Conservation (phyloP, 2,888 invertebrate genomes). For the Melanotus villosus region DNA sequence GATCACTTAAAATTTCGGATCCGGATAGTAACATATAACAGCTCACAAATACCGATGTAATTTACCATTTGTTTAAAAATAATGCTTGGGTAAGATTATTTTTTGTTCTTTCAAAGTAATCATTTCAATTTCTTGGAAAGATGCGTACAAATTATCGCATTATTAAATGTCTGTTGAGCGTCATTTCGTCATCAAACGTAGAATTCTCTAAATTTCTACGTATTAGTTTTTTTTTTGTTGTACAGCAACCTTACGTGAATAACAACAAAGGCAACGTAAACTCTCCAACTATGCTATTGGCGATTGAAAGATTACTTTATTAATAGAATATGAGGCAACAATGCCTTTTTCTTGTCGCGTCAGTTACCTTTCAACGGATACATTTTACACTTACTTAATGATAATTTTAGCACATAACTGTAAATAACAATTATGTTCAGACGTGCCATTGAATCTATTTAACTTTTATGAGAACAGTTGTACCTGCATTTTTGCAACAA, state of each 20-base stretch:
- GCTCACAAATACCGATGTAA: conserved; percentile 22
- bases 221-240: not conserved
- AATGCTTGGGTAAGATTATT: conserved; percentile 13
- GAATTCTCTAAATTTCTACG: conserved; percentile 2
- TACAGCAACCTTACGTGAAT: not conserved
- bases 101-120: conserved; percentile 10
- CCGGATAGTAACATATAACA: conserved; percentile 51
- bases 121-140: conserved; percentile 10
- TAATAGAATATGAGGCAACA: conserved; percentile 15
- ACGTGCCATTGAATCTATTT: not conserved
- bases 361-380: not conserved
- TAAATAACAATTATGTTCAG: not conserved
- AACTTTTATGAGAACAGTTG: not conserved
- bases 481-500: not conserved
- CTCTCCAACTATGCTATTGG: not conserved
- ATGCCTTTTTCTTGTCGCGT: not conserved
- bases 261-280: not conserved
- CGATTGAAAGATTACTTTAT: conserved; percentile 1
- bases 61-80: conserved; percentile 33
- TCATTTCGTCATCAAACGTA: not conserved
- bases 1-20: conserved; percentile 47
- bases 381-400: not conserved
- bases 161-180: not conserved
- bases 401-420: not conserved
- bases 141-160: conserved; percentile 10